Base-by-base conservation (phyloP, 2,888 invertebrate species). In the Adela reaumurella region DNA sequence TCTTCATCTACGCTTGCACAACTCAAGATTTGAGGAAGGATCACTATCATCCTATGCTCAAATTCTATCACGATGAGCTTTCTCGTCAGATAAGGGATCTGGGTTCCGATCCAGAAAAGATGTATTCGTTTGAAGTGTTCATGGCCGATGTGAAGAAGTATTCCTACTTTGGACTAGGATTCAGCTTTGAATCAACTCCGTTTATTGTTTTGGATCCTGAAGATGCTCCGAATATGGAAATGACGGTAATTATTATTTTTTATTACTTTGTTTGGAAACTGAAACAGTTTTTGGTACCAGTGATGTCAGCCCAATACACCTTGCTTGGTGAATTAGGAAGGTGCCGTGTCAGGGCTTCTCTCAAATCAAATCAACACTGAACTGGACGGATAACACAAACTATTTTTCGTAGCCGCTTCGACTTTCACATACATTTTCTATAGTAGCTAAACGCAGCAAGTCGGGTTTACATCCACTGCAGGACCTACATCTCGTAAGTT, bases 1-100 rank as follows among this genome's bases (percentile, higher is more conserved):
- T 89, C 56, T 82, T 83, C 52, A 63, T 85, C 16, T 84, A 82
- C 55, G 69, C 86, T 0, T 88, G 89, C 55, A 85, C 88, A 0
- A 76, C 81, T 18, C 69, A 85, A 55, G 65, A 77, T 16, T 58
- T 87, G 28, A 71, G 87, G 4, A 65, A 74, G 16, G 54, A 78
- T 19, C 68, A 85, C 57, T 90, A 84, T 60, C 78, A 85, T 17
- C 68, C 81, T 0, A 61, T 86, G n/a, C 54, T 88, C 17, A 64
- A 79, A 56, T 74, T 78, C 56, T 91, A 90, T 58, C 73, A 89
- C 56, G 61, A 74, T 3, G 70, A 80, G 17, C 67, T 90, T 10
- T 64, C 77, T 1, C 63, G 59, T 0, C 74, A 83, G 45, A 79
- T 89, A 17, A 63, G 55, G 2, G 80, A 79, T 20, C 66, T 88